A percentile compares a stretch with the other conserved stretches of the same genome.
Evolutionary conservation across 64 coral and sea anemone species (phyloP).

Genomic region (Exaiptasia diaphana): DNA sequence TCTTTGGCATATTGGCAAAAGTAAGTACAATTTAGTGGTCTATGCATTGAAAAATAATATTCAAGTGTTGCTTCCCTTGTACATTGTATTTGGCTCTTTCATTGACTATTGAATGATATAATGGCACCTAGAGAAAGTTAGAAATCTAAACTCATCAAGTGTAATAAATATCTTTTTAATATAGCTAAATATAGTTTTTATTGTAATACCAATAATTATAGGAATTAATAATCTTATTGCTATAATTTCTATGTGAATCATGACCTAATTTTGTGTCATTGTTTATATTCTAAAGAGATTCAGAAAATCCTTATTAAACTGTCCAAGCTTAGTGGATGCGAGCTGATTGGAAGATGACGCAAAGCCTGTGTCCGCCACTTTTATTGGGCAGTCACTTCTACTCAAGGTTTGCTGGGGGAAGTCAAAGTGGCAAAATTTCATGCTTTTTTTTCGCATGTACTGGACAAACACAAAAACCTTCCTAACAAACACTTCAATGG

Average conservation of each 20-base stretch:
- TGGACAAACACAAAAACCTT: conserved; percentile 33
- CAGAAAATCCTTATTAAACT: neutral
- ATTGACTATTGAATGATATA: neutral
- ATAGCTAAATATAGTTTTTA: neutral
- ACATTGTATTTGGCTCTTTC: neutral
- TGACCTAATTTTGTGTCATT: neutral
- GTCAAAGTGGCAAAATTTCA: conserved; percentile 58
- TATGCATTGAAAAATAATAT: neutral
- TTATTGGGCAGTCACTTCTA: conserved; percentile 52
- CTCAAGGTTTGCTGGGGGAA: conserved; percentile 15
- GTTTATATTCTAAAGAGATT: neutral
- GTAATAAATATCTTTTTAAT: neutral
- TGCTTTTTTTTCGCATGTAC: conserved; percentile 29
- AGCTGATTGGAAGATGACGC: conserved; percentile 30
- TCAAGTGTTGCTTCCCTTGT: neutral
- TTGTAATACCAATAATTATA: neutral
- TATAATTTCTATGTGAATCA: neutral
- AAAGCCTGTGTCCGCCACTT: conserved; percentile 52
- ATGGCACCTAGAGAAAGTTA: neutral
- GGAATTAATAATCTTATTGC: neutral
- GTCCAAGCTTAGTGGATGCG: neutral
- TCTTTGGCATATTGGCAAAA: conserved; percentile 52
- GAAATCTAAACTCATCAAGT: neutral
- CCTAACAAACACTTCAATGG: conserved; percentile 24
- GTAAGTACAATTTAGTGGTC: conserved; percentile 2